Evolutionary conservation across 2,113 vertebrate genomes (phyloP).

Genomic region (Plotosus lineatus): DNA sequence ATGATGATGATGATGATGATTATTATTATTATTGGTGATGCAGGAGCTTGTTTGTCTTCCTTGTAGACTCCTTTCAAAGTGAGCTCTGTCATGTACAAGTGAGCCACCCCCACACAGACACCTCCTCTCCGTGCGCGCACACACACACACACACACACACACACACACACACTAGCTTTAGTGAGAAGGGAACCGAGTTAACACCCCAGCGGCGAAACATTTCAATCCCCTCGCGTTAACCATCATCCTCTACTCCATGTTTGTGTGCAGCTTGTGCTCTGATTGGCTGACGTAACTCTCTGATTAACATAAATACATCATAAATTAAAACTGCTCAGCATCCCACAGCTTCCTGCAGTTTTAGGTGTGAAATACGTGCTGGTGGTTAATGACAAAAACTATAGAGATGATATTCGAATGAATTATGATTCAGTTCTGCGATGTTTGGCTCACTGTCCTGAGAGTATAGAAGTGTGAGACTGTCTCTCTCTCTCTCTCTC

Average conservation of each 20-base stretch:
- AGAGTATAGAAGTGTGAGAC: not conserved
- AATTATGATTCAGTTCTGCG: not conserved
- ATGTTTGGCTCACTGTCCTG: not conserved
- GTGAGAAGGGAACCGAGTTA: not conserved
- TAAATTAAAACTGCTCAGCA: no score
- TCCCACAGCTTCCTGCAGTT: not conserved
- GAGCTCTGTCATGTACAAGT: no score
- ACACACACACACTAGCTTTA: not conserved
- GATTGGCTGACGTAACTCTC: no score
- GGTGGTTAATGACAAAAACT: not conserved
- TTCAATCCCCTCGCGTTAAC: no score
- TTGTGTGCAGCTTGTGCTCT: no score
- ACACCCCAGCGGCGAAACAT: not conserved
- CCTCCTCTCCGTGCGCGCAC: no score
- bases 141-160: not conserved
- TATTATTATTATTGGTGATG: not conserved
- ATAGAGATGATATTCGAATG: no score
- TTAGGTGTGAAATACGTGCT: not conserved
- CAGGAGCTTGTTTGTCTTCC: not conserved
- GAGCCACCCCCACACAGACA: not conserved
- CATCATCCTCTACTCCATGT: not conserved
- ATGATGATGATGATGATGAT: no score
- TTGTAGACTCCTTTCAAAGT: not conserved
- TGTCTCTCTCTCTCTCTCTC: constrained; percentile 10
- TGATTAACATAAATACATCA: no score